A percentile compares a stretch with the other conserved stretches of the same genome.
phyloP scores from a whole-genome alignment of 2,888 invertebrate genomes.

The Thereva nobilitata region DNA sequence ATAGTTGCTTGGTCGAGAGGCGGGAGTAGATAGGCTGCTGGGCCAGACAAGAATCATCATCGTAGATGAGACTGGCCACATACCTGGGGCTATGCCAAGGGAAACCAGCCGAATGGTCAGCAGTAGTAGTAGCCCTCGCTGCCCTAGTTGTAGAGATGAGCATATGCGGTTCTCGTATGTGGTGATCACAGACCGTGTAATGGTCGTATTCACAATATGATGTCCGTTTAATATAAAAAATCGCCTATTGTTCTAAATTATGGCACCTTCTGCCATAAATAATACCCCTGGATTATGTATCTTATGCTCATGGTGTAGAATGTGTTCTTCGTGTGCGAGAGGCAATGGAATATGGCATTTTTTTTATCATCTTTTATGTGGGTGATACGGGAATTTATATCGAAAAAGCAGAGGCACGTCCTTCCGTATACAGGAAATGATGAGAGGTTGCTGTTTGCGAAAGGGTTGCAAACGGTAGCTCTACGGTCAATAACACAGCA shows the following conservation, averaged over 20 bases:
- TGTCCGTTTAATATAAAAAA: conserved; percentile 42
- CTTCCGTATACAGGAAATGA: too few species aligned
- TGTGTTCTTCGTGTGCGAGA: conserved; percentile 12
- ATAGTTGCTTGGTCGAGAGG: background rate
- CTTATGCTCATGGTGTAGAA: conserved; percentile 7
- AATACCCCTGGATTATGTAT: conserved; percentile 34
- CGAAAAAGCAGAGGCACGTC: too few species aligned
- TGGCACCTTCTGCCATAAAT: conserved; percentile 40
- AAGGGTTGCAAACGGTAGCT: conserved; percentile 18
- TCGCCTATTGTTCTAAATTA: conserved; percentile 42
- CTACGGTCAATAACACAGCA: conserved; percentile 16
- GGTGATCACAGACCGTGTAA: conserved; percentile 39
- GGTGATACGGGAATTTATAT: background rate
- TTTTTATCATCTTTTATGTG: conserved; percentile 27
- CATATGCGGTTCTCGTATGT: conserved; percentile 22
- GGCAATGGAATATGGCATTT: conserved; percentile 17
- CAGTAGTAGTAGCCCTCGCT: conserved; percentile 6
- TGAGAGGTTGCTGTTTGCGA: background rate
- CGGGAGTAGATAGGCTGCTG: background rate
- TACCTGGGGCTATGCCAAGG: conserved; percentile 23
- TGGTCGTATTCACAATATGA: conserved; percentile 40
- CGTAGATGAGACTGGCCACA: background rate
- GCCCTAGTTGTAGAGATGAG: conserved; percentile 2
- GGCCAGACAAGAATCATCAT: conserved; percentile 21
- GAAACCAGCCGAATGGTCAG: conserved; percentile 18